phyloP scores from a whole-genome alignment of 2,888 invertebrate species.

The Drosophila prostipennis region DNA sequence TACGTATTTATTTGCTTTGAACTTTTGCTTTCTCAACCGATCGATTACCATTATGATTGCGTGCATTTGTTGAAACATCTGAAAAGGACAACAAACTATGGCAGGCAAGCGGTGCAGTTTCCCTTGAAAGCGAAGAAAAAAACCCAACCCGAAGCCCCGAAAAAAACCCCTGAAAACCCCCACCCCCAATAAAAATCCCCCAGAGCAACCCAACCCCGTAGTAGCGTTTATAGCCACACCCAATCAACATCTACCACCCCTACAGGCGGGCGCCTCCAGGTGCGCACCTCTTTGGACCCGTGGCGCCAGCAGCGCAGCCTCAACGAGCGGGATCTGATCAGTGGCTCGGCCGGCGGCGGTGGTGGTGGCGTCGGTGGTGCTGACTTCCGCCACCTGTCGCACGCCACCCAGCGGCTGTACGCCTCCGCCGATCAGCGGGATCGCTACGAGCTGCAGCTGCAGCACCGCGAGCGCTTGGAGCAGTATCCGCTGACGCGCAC shows the following conservation, averaged over 20 bases:
- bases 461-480: slow-evolving; percentile 81
- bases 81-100: slow-evolving; percentile 80
- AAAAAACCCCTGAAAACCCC: slow-evolving; percentile 13
- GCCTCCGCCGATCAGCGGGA: slow-evolving; percentile 81
- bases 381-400: slow-evolving; percentile 78
- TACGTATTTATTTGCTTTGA: slow-evolving; percentile 59
- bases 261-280: slow-evolving; percentile 78
- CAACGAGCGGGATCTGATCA: slow-evolving; percentile 81
- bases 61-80: slow-evolving; percentile 42
- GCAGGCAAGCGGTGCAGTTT: slow-evolving; percentile 62
- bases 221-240: slow-evolving; percentile 45
- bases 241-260: slow-evolving; percentile 66
- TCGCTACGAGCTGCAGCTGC: slow-evolving; percentile 81
- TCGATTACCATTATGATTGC: slow-evolving; percentile 40
- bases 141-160: slow-evolving; percentile 14
- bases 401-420: slow-evolving; percentile 81
- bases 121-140: neutral
- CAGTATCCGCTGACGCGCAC: slow-evolving; percentile 82
- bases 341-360: slow-evolving; percentile 64
- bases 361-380: slow-evolving; percentile 46
- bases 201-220: slow-evolving; percentile 22
- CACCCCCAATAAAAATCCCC: slow-evolving; percentile 10
- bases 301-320: slow-evolving; percentile 83
- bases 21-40: slow-evolving; percentile 36
- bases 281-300: slow-evolving; percentile 72